Evolutionary conservation across 2,888 invertebrate genomes (phyloP).

Genomic region (Eupithecia insigniata): DNA sequence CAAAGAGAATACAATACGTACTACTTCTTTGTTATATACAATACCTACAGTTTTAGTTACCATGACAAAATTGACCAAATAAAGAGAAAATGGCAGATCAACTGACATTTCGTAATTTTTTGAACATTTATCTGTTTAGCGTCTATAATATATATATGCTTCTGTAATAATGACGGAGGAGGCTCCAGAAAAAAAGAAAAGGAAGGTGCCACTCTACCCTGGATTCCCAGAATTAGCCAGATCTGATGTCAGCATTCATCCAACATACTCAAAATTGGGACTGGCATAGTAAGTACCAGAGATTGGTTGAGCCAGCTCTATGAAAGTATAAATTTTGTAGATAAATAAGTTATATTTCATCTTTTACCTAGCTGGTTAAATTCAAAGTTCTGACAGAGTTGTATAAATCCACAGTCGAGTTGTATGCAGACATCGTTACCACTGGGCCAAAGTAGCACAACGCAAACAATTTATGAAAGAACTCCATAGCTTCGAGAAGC

Average conservation of each 20-base stretch:
- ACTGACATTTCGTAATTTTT: background rate
- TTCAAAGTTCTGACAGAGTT: background rate
- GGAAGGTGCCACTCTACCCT: slow-evolving; percentile 68
- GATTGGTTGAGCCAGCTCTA: background rate
- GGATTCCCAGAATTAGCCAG: slow-evolving; percentile 82
- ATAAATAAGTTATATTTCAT: too few relatives aligned
- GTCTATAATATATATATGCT: background rate
- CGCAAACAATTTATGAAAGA: slow-evolving; percentile 86
- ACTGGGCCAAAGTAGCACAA: slow-evolving; percentile 78
- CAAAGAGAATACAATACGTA: too few relatives aligned
- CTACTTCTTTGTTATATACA: too few relatives aligned
- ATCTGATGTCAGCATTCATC: slow-evolving; percentile 86
- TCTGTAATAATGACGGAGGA: slow-evolving; percentile 44
- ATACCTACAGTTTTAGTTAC: background rate
- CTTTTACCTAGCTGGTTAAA: background rate
- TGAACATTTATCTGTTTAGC: background rate
- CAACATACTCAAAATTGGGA: slow-evolving; percentile 83
- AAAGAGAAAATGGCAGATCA: background rate
- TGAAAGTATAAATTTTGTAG: slow-evolving; percentile 1
- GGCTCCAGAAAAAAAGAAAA: slow-evolving; percentile 51
- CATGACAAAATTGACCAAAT: slow-evolving; percentile 10
- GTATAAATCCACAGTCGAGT: slow-evolving; percentile 76
- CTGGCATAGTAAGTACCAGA: slow-evolving; percentile 86
- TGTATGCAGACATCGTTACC: slow-evolving; percentile 86
- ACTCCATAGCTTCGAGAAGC: slow-evolving; percentile 84